A percentile compares a stretch with the other conserved stretches of the same genome.
Conservation (phyloP, 92 coral and sea anemone genomes). For the Heliopora coerulea region DNA sequence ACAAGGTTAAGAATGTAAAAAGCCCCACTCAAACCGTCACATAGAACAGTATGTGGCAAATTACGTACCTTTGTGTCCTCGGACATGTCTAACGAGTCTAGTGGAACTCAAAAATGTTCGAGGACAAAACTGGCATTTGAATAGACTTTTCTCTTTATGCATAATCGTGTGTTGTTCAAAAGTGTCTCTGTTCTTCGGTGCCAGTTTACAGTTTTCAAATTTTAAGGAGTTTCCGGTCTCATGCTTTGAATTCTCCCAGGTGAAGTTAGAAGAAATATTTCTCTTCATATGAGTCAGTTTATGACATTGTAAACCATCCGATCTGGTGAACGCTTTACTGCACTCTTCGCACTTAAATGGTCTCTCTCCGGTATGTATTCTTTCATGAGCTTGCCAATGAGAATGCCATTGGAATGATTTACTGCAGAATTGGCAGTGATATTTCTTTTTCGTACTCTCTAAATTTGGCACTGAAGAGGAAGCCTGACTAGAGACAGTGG, state of each 20-base stretch:
- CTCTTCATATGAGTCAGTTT: constrained; percentile 89
- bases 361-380: constrained; percentile 96
- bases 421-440: constrained; percentile 75
- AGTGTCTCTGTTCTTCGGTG: constrained; percentile 68
- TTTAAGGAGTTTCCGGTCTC: too few relatives aligned
- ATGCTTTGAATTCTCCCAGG: constrained; percentile 72
- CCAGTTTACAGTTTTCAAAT: constrained; percentile 80
- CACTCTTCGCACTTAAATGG: constrained; percentile 92
- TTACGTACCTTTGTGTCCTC: constrained; percentile 56
- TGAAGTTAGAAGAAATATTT: constrained; percentile 52
- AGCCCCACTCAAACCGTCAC: too few relatives aligned
- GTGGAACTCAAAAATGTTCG: constrained; percentile 87
- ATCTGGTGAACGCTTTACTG: constrained; percentile 82
- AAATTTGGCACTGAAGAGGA: too few relatives aligned
- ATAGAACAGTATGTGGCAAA: too few relatives aligned
- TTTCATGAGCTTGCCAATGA: constrained; percentile 83
- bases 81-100: constrained; percentile 80
- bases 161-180: constrained; percentile 76
- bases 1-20: too few relatives aligned
- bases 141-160: constrained; percentile 88
- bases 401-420: constrained; percentile 97
- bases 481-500: too few relatives aligned
- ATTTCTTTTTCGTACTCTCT: constrained; percentile 61
- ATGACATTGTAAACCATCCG: constrained; percentile 96
- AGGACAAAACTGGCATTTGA: constrained; percentile 88